Evolutionary conservation across 2,888 invertebrate species (phyloP).

Genomic region (Synanthedon myopaeformis): DNA sequence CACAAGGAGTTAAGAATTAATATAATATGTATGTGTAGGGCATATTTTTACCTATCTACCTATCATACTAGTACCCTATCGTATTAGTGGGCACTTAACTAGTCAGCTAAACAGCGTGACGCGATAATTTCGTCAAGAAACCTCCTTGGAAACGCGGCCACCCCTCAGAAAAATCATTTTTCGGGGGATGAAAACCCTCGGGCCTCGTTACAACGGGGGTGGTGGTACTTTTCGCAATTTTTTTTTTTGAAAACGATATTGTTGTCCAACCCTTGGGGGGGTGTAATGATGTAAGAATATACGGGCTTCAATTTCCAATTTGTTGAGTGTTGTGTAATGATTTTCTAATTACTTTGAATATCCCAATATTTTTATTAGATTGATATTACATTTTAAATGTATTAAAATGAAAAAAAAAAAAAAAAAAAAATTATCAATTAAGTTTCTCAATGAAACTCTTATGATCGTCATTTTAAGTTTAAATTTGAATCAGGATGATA

Average conservation of each 20-base stretch:
- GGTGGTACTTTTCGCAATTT: constrained; percentile 20
- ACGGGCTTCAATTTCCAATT: constrained; percentile 14
- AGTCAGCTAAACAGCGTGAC: constrained; percentile 26
- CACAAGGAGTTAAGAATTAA: too few species aligned
- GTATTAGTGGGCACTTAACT: constrained; percentile 2
- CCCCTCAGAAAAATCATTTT: constrained; percentile 26
- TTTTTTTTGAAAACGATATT: constrained; percentile 47
- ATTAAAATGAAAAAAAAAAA: too few species aligned
- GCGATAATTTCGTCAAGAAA: constrained; percentile 3
- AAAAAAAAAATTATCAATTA: too few species aligned
- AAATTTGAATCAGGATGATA: too few species aligned
- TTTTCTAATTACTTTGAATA: background rate
- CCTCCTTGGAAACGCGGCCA: constrained; percentile 7
- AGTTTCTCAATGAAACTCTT: too few species aligned
- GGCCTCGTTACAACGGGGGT: constrained; percentile 21
- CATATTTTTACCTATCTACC: too few species aligned
- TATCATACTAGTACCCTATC: too few species aligned
- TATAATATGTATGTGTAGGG: too few species aligned
- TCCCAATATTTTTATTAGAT: too few species aligned
- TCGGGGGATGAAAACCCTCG: constrained; percentile 15
- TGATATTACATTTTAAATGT: too few species aligned
- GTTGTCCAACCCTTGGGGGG: constrained; percentile 18
- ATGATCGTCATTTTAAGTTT: too few species aligned
- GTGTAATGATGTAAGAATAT: constrained; percentile 19
- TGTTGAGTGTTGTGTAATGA: constrained; percentile 10